Conservation (phyloP, 2,113 vertebrate species). For the Serilophus lunatus region DNA sequence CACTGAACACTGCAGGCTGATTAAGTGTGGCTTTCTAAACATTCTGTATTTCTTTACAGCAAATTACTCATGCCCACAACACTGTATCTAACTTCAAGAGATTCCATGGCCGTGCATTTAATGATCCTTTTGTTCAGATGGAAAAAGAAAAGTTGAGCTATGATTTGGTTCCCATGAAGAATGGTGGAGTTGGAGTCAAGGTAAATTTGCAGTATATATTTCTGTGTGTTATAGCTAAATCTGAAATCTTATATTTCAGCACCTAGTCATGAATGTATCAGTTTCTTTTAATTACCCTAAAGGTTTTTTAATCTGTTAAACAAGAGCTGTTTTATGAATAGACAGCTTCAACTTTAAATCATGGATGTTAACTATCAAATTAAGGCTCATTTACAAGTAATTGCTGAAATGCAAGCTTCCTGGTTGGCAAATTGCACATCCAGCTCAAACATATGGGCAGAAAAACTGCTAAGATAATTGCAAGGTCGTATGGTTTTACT, state of each 20-base stretch:
- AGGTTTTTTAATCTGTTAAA: background rate
- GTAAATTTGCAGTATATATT: conserved; percentile 45
- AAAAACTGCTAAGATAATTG: background rate
- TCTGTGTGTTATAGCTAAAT: background rate
- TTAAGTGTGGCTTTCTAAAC: background rate
- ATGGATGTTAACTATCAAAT: background rate
- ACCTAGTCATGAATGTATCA: background rate
- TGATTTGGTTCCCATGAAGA: conserved; percentile 77
- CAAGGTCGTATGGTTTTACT: background rate
- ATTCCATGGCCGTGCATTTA: conserved; percentile 77
- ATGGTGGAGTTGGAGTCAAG: conserved; percentile 80
- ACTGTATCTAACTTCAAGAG: conserved; percentile 82
- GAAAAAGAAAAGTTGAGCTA: conserved; percentile 77
- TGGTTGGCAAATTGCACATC: background rate
- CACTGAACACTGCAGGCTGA: background rate
- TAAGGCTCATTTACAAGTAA: background rate
- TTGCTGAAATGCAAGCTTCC: background rate
- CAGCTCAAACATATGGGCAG: background rate
- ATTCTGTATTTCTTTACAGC: conserved; percentile 59
- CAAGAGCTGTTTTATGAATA: background rate
- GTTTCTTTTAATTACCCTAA: background rate
- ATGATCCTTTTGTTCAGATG: conserved; percentile 76
- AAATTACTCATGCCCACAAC: conserved; percentile 82
- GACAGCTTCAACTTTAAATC: background rate
- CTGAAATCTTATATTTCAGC: background rate